Evolutionary conservation across 2,888 invertebrate species (phyloP), one percentile per base, ranked within the genome.

Genomic region (Omphaloscelis lunosa): DNA sequence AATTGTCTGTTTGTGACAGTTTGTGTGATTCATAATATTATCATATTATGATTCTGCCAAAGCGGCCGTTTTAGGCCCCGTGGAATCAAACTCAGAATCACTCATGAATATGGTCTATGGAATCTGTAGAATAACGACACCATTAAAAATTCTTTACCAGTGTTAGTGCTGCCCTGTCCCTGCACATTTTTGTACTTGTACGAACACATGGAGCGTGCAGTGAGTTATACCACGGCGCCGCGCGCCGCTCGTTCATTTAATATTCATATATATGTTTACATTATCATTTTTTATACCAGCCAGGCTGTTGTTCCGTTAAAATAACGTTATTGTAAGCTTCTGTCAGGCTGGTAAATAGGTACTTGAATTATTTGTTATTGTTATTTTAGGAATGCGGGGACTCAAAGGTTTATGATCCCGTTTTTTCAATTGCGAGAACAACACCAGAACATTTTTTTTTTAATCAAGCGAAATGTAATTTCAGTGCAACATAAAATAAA

Each of bases 161-260:
- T 41, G 12, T 41, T 34, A 34, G 34, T 34, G 34, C 34, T 34
- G 12, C 41, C 11, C 12, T 41, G 41, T 41, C 12, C 41, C 12
- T 41, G 41, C 11, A 41, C 11, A 41, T 41, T 1, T 41, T 41
- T 41, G 11, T 41, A 41, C 17, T 51, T 51, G 48, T 27, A 27
- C 53, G 27, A 59, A 39, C 29, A 34, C 48, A 69, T 45, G 45
- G 41, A 41, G 39, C 41, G 29, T n/a, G 58, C 66, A 67, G 20
- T 78, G 27, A 70, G 17, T 71, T 67, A 67, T 20, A 27, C 15
- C 62, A 11, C 0, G 34, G 56, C 51, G n/a, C 39, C 62, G 34
- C 84, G 56, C 51, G n/a, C 39, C 62, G 34, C 84, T 66, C 67
- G 62, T 58, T 83, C 20, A 78, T 79, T 83, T 53, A n/a, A 12